Evolutionary conservation across 2,888 invertebrate genomes (phyloP), one percentile per base, ranked within the genome.

Genomic region (Ecliptopera silaceata): DNA sequence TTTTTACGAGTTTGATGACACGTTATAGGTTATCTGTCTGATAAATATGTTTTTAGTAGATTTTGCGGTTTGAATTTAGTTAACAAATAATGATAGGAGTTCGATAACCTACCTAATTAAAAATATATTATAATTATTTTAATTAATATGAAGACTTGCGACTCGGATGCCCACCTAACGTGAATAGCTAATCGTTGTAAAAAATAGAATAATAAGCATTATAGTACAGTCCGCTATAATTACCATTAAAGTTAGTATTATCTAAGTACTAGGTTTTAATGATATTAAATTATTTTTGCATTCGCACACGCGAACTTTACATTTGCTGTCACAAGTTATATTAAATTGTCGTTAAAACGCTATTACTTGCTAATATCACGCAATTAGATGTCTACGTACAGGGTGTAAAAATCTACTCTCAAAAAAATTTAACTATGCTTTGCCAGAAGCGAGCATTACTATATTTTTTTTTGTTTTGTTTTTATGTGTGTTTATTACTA

Each of bases 1-100:
- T 66, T n/a, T 80, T 82, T 76, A 82, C 75, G 70, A 71, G 60
- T 70, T 61, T 48, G 69, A 69, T 77, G 78, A 75, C 78, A 77
- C 74, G 61, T 48, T 34, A 29, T 48, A 67, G 79, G 80, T 80
- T 78, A 77, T 71, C 74, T 8, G 3, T 26, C 6, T 45, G 81
- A 79, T 81, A 80, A 75, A 58, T 32, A 58, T 64, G 60, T 61
- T 63, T 58, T 58, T 57, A 46, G 47, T 34, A 56, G 20, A 32
- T 32, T 12, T 34, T 13, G 12, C 34, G 6, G 15, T 36, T 36
- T 15, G 36, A 36, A 26, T 6, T 8, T 6, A 26, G 26, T 8
- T 6, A 4, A 22, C 22, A 5, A 22, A 4, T 22, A 3, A 22
- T 6, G 10, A 26, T 8, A 26, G 10, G 10, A 5, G 10, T n/a